Conservation (phyloP, 2,797 vertebrate genomes). For the Rhinichthys osculus region DNA sequence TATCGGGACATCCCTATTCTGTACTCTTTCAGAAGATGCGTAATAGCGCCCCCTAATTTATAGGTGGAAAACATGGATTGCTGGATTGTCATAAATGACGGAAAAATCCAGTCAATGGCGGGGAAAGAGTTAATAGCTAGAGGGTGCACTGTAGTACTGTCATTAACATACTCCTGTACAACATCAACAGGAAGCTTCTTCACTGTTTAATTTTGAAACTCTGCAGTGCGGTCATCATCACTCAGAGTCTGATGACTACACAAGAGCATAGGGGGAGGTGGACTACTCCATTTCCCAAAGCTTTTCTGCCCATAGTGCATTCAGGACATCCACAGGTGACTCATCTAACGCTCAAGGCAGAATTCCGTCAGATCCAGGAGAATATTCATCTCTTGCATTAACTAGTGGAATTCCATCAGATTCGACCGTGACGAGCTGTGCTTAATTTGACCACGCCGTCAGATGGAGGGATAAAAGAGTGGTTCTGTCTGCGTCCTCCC, state of each 20-base stretch:
- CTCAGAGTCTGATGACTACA: neutral
- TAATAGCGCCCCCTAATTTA: neutral
- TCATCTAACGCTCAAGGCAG: neutral
- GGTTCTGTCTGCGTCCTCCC: neutral
- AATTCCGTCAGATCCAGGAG: slow-evolving; percentile 6
- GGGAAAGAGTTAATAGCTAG: neutral
- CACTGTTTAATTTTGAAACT: neutral
- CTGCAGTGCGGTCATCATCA: slow-evolving; percentile 3
- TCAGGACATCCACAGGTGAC: neutral
- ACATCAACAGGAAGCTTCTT: slow-evolving; percentile 1
- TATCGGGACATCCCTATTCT: too few species aligned
- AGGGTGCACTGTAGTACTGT: neutral
- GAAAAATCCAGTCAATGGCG: neutral
- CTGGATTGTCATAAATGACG: neutral
- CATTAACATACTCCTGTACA: neutral
- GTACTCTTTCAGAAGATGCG: neutral
- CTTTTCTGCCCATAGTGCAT: neutral
- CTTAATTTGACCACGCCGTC: neutral
- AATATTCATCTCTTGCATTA: neutral
- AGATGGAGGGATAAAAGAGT: slow-evolving; percentile 15
- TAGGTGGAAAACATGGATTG: neutral
- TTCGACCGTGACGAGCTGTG: neutral
- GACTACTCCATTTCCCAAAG: neutral
- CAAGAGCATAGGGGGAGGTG: neutral
- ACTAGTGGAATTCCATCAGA: neutral